Evolutionary conservation across 2,113 vertebrate genomes (phyloP), one percentile per base, ranked within the genome.

Genomic region (Paramormyrops kingsleyae): DNA sequence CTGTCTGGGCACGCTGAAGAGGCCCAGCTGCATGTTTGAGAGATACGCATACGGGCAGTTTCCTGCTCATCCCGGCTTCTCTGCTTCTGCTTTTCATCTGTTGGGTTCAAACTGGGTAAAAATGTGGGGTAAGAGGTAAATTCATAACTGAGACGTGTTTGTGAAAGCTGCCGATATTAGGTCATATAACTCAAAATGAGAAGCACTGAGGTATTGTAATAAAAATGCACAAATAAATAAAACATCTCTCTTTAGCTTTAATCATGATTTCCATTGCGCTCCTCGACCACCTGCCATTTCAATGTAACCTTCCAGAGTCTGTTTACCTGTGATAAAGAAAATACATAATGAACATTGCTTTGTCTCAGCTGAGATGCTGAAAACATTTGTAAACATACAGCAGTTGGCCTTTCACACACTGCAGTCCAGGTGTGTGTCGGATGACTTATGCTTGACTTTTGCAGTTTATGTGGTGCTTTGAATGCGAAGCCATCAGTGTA

Each of bases 181-280:
- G 24, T 17, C 24, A 24, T 15, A 49, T 80, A 86, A 13, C 19
- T 24, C 83, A 49, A 50, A 31, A 86, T 80, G 35, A 39, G 4
- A 35, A 35, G 35, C 74, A 80, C 31, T 19, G 39, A 80, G 2
- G 74, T 80, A 80, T 80, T 42, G 4, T n/a, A 84, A 84, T n/a
- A 27, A 84, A 84, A 70, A 70, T 70, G n/a, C 62, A 70, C 3
- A n/a, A 47, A 84, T n/a, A 84, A 47, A 84, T 84, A 84, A 84
- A 84, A 83, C 5, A 39, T 21, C 21, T 83, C 83, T 50, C 46
- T 46, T 86, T 87, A 87, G 49, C 24, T 17, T 80, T 39, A 80
- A 80, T 42, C 35, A 19, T 42, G 35, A 17, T 42, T 52, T 87
- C 17, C 13, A 19, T 35, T 53, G 12, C 1, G 6, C 13, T 27